Base-by-base conservation (phyloP, 1,140 invertebrate genomes). In the Mizuhopecten yessoensis region DNA sequence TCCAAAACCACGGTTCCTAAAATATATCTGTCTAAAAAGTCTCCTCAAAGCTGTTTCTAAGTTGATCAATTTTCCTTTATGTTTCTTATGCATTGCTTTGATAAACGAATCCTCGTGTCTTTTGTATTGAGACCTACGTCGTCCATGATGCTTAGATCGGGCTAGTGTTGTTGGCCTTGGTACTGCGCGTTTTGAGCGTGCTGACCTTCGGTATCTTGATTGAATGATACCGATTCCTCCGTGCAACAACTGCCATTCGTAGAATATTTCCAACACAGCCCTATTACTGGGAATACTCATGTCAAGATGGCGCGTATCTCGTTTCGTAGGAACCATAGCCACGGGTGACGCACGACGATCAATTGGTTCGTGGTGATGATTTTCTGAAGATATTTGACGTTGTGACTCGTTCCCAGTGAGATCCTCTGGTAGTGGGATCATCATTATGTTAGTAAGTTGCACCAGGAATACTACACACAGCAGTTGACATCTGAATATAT, bases 391-490 rank as follows among this genome's bases (percentile, higher is more conserved):
- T 5, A 29, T 45, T 45, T 45, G 23, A 7, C 23, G 57, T 13
- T 75, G 57, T 75, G 57, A 75, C 29, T 75, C 57, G n/a, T 75
- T 75, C 5, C 57, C 57, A 75, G 57, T 75, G 11, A 75, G 57
- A 75, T 5, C 57, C 9, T n/a, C 5, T n/a, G 57, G 57, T 17
- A 75, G 1, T 5, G 57, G 57, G 3, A n/a, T 29, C 3, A 17
- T n/a, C 23, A 29, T 29, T 3, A 75, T n/a, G 29, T 9, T 11
- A 1, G n/a, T 75, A 29, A 5, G 11, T 3, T 75, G 57, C 9
- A 75, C 5, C 3, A 75, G 29, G 57, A n/a, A 2, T n/a, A 29
- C 57, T n/a, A 29, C n/a, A 29, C 5, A 29, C 57, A 75, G 23
- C 3, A n/a, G 23, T n/a, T 7, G 57, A 17, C 3, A 75, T 29